These are phyloP conservation scores for Mesorhabditis belari DNA, from an alignment of 2,888 invertebrate species.

Conservation along the genomic window DNA sequence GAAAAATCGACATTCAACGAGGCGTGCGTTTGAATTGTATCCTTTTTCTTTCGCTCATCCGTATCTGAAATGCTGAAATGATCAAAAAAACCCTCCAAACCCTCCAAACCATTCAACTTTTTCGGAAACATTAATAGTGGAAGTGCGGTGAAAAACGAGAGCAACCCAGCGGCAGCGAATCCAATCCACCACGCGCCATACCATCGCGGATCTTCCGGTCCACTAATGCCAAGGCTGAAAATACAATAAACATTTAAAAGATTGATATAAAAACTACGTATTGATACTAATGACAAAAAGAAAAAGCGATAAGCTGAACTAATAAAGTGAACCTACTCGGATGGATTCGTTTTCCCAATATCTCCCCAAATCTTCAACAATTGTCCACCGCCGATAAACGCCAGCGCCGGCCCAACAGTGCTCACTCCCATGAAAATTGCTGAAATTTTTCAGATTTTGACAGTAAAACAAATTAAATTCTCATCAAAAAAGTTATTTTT, in stretches of 20 bases:
- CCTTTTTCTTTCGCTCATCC: conserved; percentile 22
- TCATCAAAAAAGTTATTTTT: not conserved
- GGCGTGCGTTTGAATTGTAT: conserved; percentile 23
- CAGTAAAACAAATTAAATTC: not conserved
- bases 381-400: conserved; percentile 74
- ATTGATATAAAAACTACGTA: not conserved
- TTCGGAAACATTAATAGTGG: conserved; percentile 53
- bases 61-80: conserved; percentile 17
- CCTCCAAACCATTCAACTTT: conserved; percentile 39
- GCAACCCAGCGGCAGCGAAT: conserved; percentile 53
- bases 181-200: conserved; percentile 59
- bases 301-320: not conserved
- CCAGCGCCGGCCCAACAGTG: conserved; percentile 74
- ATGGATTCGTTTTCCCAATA: conserved; percentile 18
- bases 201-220: conserved; percentile 47
- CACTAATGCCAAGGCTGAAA: conserved; percentile 25
- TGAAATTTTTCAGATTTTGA: conserved; percentile 53
- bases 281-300: not conserved
- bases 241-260: not conserved
- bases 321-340: conserved; percentile 12
- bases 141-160: conserved; percentile 52
- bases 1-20: conserved; percentile 27
- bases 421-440: conserved; percentile 75
- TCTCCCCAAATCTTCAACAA: conserved; percentile 66
- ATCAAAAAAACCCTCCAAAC: not conserved